Base-by-base conservation (phyloP, 2,113 vertebrate genomes). In the Acrocephalus arundinaceus region DNA sequence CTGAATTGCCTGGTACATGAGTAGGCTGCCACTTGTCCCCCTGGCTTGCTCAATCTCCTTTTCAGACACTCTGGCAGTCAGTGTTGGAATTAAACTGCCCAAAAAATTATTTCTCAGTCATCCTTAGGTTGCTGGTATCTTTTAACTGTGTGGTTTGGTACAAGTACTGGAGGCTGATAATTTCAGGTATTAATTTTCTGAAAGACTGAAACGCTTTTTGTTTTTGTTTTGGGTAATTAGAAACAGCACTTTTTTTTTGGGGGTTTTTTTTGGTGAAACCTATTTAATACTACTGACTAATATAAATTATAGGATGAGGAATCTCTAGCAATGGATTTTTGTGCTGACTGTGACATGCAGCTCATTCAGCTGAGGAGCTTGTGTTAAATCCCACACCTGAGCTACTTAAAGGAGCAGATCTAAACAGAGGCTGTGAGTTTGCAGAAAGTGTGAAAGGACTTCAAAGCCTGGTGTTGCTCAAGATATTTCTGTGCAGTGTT, bases 391-490 rank as follows among this genome's bases (percentile, higher is more conserved):
- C 73, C 57, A 58, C 80, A 90, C 10, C 55, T 20, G 65, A 89
- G 80, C 70, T 82, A 24, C 96, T 85, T 93, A 15, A 88, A 91
- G 89, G 79, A 65, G 39, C 67, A 75, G 57, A 74, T 15, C 30
- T 63, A 23, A 84, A 21, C 28, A 46, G 58, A 93, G 70, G 68
- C 48, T 86, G 55, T 94, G 76, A 68, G 55, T 77, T 28, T 68
- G 52, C 41, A 88, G 73, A 33, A 68, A 33, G 31, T 9, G 3
- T 46, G 17, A 57, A 24, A 30, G 65, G 62, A 61, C 61, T 78
- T 86, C 8, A 66, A 74, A 95, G 76, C 8, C 22, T 86, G 1
- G 0, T 59, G 39, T 35, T 78, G 52, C 21, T 57, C 37, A 24
- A 39, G 33, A 45, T 59, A 46, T 46, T 83, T 63, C 35, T 83